Base-by-base conservation (phyloP, 2,888 invertebrate species). In the Endotricha flammealis region DNA sequence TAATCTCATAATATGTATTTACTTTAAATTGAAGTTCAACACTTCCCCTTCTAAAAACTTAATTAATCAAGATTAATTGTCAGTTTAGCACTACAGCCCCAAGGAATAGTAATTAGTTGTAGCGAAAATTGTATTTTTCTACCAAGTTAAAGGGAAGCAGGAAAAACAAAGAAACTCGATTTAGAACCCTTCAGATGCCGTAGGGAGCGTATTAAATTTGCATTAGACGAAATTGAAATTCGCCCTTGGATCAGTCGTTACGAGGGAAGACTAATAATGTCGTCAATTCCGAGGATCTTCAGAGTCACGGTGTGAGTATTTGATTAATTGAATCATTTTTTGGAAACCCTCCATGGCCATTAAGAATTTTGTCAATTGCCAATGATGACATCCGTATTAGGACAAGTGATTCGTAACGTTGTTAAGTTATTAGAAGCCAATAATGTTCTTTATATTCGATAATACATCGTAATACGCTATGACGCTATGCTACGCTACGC, bases 171-270 rank as follows among this genome's bases (percentile, higher is more conserved):
- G 77, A 69, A 78, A 74, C 70, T 73, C 70, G 65, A 71, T 73
- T 73, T 64, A 56, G 64, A 64, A 70, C 75, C 79, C 77, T 77
- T 72, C 65, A 64, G 55, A 64, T 69, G 53, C 64, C 64, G 57
- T 56, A 54, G 72, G 73, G 74, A 75, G 74, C 70, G 79, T 82
- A 85, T 86, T 85, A 86, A 85, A 86, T 85, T 85, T 85, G 83
- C 85, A 85, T 86, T 83, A 83, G 79, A 70, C 67, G 64, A 73
- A 85, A 85, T 86, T 86, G 81, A 82, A 85, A 79, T 81, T 78
- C 85, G 77, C 82, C 83, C 78, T 73, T 67, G 73, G 69, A 80
- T 78, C 78, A 77, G 65, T 76, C 68, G 77, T 75, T 77, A 78
- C 76, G 66, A 65, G 70, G 73, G 71, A 74, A 61, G 77, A 71